Conservation (phyloP, 2,113 vertebrate species). For the Psilopogon haemacephalus region DNA sequence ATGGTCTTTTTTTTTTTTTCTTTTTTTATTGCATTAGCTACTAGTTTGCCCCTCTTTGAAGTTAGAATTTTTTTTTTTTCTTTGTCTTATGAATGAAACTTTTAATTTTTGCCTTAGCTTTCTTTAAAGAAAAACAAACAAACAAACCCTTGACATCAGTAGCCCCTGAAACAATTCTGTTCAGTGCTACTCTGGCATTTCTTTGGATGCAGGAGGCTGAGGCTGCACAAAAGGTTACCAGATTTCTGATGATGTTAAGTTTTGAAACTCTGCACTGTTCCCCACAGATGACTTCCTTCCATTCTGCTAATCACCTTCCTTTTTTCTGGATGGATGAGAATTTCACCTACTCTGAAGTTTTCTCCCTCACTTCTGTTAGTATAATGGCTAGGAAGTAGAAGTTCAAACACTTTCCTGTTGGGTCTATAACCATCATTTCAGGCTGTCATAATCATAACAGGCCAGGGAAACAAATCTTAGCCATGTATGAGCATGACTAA, state of each 20-base stretch:
- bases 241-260: neutral
- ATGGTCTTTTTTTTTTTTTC: neutral
- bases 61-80: rapidly evolving
- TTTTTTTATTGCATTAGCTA: neutral
- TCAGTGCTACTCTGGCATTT: neutral
- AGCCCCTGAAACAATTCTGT: neutral
- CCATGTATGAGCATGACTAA: conserved; percentile 16
- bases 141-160: neutral
- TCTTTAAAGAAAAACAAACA: neutral
- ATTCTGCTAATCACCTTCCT: neutral
- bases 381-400: neutral
- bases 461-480: neutral
- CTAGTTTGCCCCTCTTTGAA: neutral
- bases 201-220: neutral
- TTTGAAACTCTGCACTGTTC: neutral
- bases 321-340: neutral
- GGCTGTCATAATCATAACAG: neutral
- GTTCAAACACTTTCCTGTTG: neutral
- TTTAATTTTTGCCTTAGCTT: neutral
- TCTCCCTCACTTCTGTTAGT: neutral
- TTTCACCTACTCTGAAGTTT: neutral
- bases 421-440: neutral
- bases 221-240: neutral
- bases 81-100: neutral
- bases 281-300: neutral